Percentiles rank a stretch among this genome's conserved stretches.
Evolutionary conservation across 2,113 vertebrate genomes (phyloP).

Genomic region (Nanorana parkeri): DNA sequence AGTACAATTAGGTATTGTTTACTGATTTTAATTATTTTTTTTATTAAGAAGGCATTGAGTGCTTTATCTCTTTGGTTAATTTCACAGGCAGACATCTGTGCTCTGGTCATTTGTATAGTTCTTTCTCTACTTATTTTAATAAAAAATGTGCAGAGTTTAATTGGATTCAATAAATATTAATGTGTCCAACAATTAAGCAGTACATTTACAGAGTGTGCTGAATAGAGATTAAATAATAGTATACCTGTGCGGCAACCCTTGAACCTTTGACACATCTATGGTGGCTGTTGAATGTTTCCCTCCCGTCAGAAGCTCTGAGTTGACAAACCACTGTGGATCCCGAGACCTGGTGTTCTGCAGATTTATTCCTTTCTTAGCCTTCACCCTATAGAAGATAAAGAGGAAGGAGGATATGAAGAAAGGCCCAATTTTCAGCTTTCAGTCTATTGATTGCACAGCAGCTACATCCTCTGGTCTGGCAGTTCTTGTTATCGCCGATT

Average conservation of each 20-base stretch:
- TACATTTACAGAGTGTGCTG: background rate
- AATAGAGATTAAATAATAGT: too few species aligned
- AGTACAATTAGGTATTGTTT: too few species aligned
- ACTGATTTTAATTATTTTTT: too few species aligned
- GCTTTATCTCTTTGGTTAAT: too few species aligned
- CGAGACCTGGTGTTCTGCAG: slow-evolving; percentile 87
- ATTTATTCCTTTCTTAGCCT: slow-evolving; percentile 97
- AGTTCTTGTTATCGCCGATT: background rate
- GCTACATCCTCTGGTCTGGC: background rate
- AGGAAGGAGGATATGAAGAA: background rate
- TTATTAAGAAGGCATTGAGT: too few species aligned
- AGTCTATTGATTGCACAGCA: slow-evolving; percentile 15
- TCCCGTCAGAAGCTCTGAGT: slow-evolving; percentile 87
- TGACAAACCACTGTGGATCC: slow-evolving; percentile 90
- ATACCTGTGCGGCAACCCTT: slow-evolving; percentile 74
- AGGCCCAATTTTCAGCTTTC: slow-evolving; percentile 17
- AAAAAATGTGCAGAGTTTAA: too few species aligned
- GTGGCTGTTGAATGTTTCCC: slow-evolving; percentile 96
- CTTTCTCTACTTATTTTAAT: too few species aligned
- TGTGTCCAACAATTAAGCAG: background rate
- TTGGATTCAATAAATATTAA: background rate
- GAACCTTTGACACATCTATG: slow-evolving; percentile 84
- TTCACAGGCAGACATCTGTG: too few species aligned
- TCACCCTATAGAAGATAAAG: slow-evolving; percentile 82
- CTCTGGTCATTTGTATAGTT: too few species aligned